Evolutionary conservation across 1,140 invertebrate species (phyloP), one percentile per base, ranked within the genome.

Genomic region (Rhopalosiphum maidis): DNA sequence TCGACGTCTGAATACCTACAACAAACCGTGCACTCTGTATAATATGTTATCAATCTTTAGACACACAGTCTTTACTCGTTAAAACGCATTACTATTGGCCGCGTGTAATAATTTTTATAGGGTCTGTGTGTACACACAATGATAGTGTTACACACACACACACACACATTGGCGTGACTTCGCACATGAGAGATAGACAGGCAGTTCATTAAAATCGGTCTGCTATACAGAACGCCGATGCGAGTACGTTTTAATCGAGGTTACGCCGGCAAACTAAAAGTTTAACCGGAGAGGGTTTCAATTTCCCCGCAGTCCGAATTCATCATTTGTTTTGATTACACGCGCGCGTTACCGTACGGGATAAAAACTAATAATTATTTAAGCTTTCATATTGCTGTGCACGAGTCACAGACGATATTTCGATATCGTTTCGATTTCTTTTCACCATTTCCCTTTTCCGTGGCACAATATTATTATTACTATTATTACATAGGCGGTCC

Each of bases 181-280:
- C 25, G 51, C 48, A 15, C 30, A 48, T 5, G 4, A 87, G 9
- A 87, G 3, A 87, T 25, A 87, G 25, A 87, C 87, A 37, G 87
- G 35, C 35, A 25, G 51, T 89, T 89, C 87, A 89, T 89, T 54
- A 89, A 54, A 89, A 54, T 51, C 3, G 46, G 15, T 51, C 7
- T n/a, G 30, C 3, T 46, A 30, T 60, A 11, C 11, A n/a, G 30
- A 18, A 11, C 15, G 60, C 30, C 60, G 60, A 68, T 18, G 60
- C 15, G 48, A 9, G 11, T 54, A 41, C 87, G 48, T 89, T 89
- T 89, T 89, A 54, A 54, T 89, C 54, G 87, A 55, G 87, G 87
- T 89, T 89, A 55, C 43, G 21, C 43, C 3, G 21, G n/a, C 5
- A n/a, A 35, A 51, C 15, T 87, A 48, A n/a, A 87, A 51, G 11